phyloP scores from a whole-genome alignment of 2,113 vertebrate genomes.

The Casuarius casuarius region DNA sequence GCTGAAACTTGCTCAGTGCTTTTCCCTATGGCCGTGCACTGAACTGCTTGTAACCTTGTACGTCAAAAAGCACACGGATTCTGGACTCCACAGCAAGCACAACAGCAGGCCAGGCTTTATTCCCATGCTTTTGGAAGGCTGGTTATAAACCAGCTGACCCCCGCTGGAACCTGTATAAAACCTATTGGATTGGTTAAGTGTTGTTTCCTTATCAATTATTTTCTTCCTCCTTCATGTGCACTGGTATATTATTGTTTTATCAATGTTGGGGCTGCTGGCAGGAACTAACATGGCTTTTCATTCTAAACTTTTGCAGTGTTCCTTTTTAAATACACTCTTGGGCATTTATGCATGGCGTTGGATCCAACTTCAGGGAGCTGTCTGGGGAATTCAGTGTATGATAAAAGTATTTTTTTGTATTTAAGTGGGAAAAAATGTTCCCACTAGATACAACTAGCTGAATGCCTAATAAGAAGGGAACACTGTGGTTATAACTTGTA shows the following conservation, averaged over 20 bases:
- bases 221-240: conserved; percentile 16
- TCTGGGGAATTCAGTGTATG: conserved; percentile 60
- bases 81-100: not conserved
- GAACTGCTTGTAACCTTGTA: not conserved
- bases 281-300: conserved; percentile 43
- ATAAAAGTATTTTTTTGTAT: conserved; percentile 60
- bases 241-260: conserved; percentile 43
- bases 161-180: not conserved
- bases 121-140: not conserved
- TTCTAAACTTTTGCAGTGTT: conserved; percentile 56
- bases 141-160: not conserved
- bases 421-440: conserved; percentile 65
- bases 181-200: not conserved
- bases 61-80: not conserved
- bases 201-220: conserved; percentile 1
- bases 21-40: not conserved
- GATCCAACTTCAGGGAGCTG: conserved; percentile 55
- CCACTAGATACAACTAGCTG: conserved; percentile 12
- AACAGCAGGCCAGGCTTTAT: not conserved
- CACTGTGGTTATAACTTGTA: conserved; percentile 77
- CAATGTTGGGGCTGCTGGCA: conserved; percentile 57
- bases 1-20: not conserved
- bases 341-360: conserved; percentile 39
- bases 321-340: conserved; percentile 39
- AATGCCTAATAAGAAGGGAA: conserved; percentile 68